Base-by-base conservation (phyloP, 2,888 invertebrate genomes). In the Chirona hameri region DNA sequence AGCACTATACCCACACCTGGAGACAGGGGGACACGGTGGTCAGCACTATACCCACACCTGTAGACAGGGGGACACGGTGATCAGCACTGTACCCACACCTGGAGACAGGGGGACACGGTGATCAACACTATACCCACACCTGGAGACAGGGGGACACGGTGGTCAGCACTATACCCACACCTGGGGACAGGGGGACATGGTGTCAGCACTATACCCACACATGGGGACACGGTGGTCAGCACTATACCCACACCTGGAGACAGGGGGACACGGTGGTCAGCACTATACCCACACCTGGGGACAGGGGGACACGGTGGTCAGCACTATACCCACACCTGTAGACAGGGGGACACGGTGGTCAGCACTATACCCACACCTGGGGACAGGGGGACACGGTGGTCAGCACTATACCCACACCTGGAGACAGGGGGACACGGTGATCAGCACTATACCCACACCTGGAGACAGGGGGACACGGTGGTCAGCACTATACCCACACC, bases 41-140 rank as follows among this genome's bases (percentile, higher is more conserved):
- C 39, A 39, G 39, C 39, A 39, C 39, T 39, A 39, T 39, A 39
- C 7, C 39, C 39, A 39, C 39, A 39, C 39, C 39, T 39, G 39
- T n/a, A n/a, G n/a, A n/a, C n/a, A n/a, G n/a, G n/a, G n/a, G n/a
- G 97, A 97, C 83, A 98, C 96, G 81, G 96, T 95, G 86, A 98
- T 95, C 87, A 98, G 90, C 85, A 98, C 94, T 86, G 98, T 94
- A 86, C 98, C 98, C 86, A 98, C 96, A 87, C 98, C 98, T 98
- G 91, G 39, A 7, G 39, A 39, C 39, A 39, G 39, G 39, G n/a
- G n/a, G 39, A 39, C 7, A 39, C 39, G 39, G 39, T 39, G 39
- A 7, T 39, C 7, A 39, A 7, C 39, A 39, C 39, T 39, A 7
- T 39, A 39, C 39, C 39, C 39, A 39, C 39, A 39, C 39, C 98